Evolutionary conservation across 2,888 invertebrate species (phyloP), one percentile per base, ranked within the genome.

Genomic region (Falcaria lacertinaria): DNA sequence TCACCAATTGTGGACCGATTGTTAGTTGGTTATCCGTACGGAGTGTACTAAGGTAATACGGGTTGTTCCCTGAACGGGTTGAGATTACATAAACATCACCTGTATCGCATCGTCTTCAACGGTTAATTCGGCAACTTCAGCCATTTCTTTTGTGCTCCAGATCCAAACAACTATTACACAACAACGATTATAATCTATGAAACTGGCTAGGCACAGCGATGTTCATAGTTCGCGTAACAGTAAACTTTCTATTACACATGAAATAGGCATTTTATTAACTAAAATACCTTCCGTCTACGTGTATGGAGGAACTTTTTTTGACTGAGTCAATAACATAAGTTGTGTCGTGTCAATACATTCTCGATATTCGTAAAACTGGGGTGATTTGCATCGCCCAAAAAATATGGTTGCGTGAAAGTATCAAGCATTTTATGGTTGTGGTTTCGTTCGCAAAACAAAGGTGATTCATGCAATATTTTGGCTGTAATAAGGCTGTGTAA

Each of bases 221-320:
- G n/a, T n/a, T n/a, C 22, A 22, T 22, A 22, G 7, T 7, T 11
- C 11, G 11, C 28, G 28, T 7, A 7, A 11, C 11, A 11, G 11
- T 28, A 28, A 28, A 28, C 2, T 11, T 11, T 28, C 28, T 28
- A 28, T 28, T 11, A 28, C 28, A 11, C 28, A 11, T 28, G 11
- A 28, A 28, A 28, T 11, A 11, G 6, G 3, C 11, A 28, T 28
- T 11, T 28, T 28, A 28, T 28, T 28, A 11, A 28, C 11, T 11
- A 28, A 28, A 28, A 11, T 28, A 11, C 1, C 11, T 8, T 16
- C 8, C 34, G 22, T 38, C 34, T 42, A 49, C 28, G 46, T 36
- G 15, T 42, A 44, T 54, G 54, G 69, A 69, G 66, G 69, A 71
- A 70, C 60, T 66, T 71, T 74, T 72, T 74, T 79, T 74, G 73